Evolutionary conservation across 2,888 invertebrate genomes (phyloP), one percentile per base, ranked within the genome.

Genomic region (Cyclophora albipunctata): DNA sequence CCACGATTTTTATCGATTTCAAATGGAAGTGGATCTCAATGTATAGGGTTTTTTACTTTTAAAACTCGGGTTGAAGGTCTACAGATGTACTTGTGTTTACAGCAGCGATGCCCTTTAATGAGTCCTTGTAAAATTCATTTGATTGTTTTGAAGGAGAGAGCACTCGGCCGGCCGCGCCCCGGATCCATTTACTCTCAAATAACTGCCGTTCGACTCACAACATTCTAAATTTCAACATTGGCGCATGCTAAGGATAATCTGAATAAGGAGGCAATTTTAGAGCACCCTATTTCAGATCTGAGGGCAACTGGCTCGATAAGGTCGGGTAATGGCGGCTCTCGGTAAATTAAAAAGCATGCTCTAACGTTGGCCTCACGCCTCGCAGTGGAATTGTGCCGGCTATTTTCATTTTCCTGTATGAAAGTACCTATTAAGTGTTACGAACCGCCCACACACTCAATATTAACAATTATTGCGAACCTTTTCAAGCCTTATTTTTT

Each of bases 281-380:
- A 75, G 67, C 62, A 68, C 70, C 75, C 74, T 72, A 74, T 74
- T 78, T 74, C 61, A 73, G 79, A 78, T 78, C 71, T 73, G 67
- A 65, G 69, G 69, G 69, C 72, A 66, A 68, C 68, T 66, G 72
- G 66, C 57, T 60, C 73, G 80, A 81, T 80, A 80, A 76, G 67
- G 73, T 62, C 60, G 53, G 62, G 71, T 75, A 80, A 79, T 77
- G 71, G 73, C 67, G 69, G 70, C 75, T 74, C 77, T 80, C 69
- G 71, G 75, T 78, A 78, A 81, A 83, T 83, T 81, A 83, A 84
- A 81, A 82, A 78, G 71, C 74, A 74, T 66, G 68, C 68, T 61
- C 65, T 62, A 69, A 71, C 69, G 75, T 71, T 58, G 61, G 54
- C 69, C 65, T 62, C 69, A 63, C 58, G 54, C 69, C 65, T 62